Evolutionary conservation across 2,797 vertebrate genomes (phyloP).

Genomic region (Centropyge bicolor): DNA sequence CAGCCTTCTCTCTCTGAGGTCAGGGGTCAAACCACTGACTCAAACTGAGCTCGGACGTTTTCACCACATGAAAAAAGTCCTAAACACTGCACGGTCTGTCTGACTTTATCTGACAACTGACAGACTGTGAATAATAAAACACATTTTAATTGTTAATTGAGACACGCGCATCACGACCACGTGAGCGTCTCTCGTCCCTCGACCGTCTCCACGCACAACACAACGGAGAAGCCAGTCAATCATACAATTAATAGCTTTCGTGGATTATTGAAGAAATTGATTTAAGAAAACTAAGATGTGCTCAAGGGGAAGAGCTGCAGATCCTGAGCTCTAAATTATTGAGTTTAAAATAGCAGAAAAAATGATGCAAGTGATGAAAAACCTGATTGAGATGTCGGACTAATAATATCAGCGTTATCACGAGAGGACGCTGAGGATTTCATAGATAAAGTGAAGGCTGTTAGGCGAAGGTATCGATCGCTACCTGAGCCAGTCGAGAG

Average conservation of each 20-base stretch:
- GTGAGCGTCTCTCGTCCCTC: background rate
- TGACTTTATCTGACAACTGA: background rate
- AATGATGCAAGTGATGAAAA: background rate
- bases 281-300: background rate
- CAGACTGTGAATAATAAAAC: background rate
- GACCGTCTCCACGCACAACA: background rate
- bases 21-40: background rate
- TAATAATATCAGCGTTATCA: background rate
- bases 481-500: no score
- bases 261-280: constrained; percentile 2
- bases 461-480: background rate
- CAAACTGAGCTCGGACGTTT: constrained; percentile 5
- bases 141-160: background rate
- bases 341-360: background rate
- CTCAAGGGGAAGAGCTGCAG: background rate
- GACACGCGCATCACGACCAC: background rate
- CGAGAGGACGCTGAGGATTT: background rate
- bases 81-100: no score
- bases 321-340: background rate
- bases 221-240: background rate
- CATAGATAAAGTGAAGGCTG: background rate
- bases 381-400: background rate
- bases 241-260: background rate
- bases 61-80: background rate
- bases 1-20: background rate